These are phyloP conservation scores for Choristoneura fumiferana DNA, from an alignment of 1,140 invertebrate species.

Conservation along the genomic window DNA sequence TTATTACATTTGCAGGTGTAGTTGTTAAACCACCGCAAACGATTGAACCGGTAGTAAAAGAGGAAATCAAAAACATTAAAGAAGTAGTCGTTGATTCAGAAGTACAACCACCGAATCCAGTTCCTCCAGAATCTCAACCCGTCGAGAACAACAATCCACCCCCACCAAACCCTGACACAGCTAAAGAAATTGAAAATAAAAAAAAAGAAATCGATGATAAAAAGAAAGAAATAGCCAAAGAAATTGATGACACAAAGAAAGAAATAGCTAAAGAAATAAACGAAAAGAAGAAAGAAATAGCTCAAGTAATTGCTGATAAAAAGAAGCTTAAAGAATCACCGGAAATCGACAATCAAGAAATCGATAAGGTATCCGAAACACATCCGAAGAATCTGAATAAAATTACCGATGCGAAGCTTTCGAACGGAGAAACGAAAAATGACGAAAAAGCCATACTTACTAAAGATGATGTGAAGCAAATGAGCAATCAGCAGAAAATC, in stretches of 20 bases:
- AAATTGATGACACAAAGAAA: constrained; percentile 21
- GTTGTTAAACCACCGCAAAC: constrained; percentile 33
- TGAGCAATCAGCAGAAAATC: constrained; percentile 40
- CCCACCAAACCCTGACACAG: background rate
- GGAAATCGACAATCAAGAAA: constrained; percentile 26
- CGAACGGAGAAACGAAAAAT: constrained; percentile 37
- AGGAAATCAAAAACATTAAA: constrained; percentile 28
- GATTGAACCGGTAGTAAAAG: constrained; percentile 20
- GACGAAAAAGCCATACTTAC: constrained; percentile 21
- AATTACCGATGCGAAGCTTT: constrained; percentile 41
- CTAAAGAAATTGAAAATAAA: constrained; percentile 17
- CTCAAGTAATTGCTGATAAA: constrained; percentile 20
- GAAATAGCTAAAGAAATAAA: constrained; percentile 23
- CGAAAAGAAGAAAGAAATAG: constrained; percentile 27
- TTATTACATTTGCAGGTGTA: constrained; percentile 22
- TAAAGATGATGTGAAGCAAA: constrained; percentile 36
- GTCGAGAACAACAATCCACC: constrained; percentile 38
- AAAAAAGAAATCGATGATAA: constrained; percentile 21
- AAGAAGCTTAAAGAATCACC: constrained; percentile 28
- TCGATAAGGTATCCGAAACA: constrained; percentile 40
- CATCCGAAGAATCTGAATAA: constrained; percentile 58
- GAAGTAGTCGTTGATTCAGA: constrained; percentile 55
- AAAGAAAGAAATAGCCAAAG: constrained; percentile 12
- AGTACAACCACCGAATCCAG: constrained; percentile 70
- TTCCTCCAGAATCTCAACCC: constrained; percentile 58